Conservation (phyloP, 1,140 invertebrate species). For the Pseudomyrmex gracilis region DNA sequence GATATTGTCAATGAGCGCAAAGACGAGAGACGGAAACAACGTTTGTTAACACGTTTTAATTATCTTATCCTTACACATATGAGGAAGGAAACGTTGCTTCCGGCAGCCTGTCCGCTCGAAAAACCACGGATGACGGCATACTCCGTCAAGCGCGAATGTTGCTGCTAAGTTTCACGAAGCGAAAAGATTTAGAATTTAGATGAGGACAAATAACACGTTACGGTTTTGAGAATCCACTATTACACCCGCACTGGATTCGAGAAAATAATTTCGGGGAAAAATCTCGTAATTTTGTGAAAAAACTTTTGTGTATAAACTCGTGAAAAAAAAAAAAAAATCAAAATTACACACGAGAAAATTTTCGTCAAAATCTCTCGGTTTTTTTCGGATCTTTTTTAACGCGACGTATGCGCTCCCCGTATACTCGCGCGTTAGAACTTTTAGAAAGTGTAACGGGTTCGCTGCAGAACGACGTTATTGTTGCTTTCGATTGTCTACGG, state of each 20-base stretch:
- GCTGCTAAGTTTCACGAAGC: constrained; percentile 1
- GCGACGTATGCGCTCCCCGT: not conserved
- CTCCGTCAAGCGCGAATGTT: constrained; percentile 12
- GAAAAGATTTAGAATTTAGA: constrained; percentile 7
- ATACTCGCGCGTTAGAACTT: constrained; percentile 5
- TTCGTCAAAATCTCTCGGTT: not conserved
- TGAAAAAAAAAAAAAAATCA: too few species aligned
- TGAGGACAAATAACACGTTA: not conserved
- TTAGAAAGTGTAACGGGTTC: constrained; percentile 12
- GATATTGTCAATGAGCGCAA: constrained; percentile 15
- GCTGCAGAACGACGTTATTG: constrained; percentile 14
- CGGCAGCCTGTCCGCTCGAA: constrained; percentile 34
- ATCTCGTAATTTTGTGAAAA: not conserved
- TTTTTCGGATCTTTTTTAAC: too few species aligned
- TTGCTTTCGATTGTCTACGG: constrained; percentile 33
- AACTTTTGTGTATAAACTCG: too few species aligned
- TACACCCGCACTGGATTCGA: not conserved
- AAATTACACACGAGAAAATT: not conserved
- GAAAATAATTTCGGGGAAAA: too few species aligned
- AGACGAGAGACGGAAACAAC: not conserved
- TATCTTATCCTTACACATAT: constrained; percentile 38
- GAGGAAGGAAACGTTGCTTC: constrained; percentile 61
- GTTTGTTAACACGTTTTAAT: constrained; percentile 22
- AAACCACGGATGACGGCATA: not conserved
- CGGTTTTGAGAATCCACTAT: not conserved